phyloP scores from a whole-genome alignment of 2,888 invertebrate genomes.

The Drosophila colorata region DNA sequence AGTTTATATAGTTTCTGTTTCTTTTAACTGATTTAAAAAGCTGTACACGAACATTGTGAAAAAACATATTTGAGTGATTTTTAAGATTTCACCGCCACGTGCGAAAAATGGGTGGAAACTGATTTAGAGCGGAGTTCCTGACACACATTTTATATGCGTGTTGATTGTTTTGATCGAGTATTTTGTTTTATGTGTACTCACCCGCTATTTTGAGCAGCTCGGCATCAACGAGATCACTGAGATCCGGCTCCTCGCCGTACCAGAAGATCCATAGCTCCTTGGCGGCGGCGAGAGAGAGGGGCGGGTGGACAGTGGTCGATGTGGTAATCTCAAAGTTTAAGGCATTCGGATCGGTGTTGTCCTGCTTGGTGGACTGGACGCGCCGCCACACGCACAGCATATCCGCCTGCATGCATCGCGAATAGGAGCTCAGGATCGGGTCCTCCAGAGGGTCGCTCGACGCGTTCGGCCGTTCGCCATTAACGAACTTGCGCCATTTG shows the following conservation, averaged over 20 bases:
- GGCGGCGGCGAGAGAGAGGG: slow-evolving; percentile 93
- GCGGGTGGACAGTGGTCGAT: slow-evolving; percentile 88
- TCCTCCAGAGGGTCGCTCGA: slow-evolving; percentile 92
- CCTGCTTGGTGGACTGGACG: slow-evolving; percentile 88
- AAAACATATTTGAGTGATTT: too few species aligned
- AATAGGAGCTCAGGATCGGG: slow-evolving; percentile 95
- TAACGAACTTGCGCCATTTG: slow-evolving; percentile 97
- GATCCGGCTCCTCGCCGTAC: slow-evolving; percentile 99
- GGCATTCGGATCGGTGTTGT: slow-evolving; percentile 86
- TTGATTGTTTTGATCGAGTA: too few species aligned
- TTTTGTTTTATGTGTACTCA: slow-evolving; percentile 87
- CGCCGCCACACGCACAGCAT: slow-evolving; percentile 99
- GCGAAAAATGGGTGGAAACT: too few species aligned
- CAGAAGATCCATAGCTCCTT: slow-evolving; percentile 99
- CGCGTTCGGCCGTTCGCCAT: slow-evolving; percentile 89
- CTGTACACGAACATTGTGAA: too few species aligned
- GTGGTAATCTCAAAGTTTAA: slow-evolving; percentile 85
- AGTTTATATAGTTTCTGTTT: too few species aligned
- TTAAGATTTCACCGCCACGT: too few species aligned
- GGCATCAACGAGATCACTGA: slow-evolving; percentile 92
- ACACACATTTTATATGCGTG: too few species aligned
- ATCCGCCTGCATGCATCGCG: slow-evolving; percentile 96
- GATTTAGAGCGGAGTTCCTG: too few species aligned
- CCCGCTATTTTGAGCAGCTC: slow-evolving; percentile 94
- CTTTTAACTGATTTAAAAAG: too few species aligned